Evolutionary conservation across 1,140 invertebrate species (phyloP).

Genomic region (Zaprionus africanus): DNA sequence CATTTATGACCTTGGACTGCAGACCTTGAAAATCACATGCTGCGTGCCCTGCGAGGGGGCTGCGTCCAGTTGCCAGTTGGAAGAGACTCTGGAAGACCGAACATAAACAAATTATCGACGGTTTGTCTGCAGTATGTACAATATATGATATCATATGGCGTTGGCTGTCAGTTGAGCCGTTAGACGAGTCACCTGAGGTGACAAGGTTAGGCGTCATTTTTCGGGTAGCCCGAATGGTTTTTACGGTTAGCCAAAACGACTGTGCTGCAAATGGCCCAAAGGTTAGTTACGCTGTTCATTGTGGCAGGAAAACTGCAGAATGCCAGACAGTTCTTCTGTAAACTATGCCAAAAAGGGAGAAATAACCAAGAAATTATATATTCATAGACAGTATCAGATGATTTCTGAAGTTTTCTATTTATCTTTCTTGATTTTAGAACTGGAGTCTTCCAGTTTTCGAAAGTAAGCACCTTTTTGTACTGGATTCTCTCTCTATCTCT

Average conservation of each 20-base stretch:
- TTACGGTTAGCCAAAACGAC: slow-evolving; percentile 55
- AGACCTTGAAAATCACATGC: slow-evolving; percentile 51
- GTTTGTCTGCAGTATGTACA: slow-evolving; percentile 33
- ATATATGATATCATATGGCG: slow-evolving; percentile 61
- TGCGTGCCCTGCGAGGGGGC: slow-evolving; percentile 23
- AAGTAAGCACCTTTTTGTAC: too few relatives aligned
- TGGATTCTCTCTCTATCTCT: not conserved
- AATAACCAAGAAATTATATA: not conserved
- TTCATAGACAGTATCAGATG: not conserved
- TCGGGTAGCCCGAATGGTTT: slow-evolving; percentile 28
- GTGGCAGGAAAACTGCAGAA: not conserved
- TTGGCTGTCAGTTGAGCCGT: slow-evolving; percentile 49
- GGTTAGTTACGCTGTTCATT: slow-evolving; percentile 23
- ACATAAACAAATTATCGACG: slow-evolving; percentile 77
- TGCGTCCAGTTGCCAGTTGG: slow-evolving; percentile 11
- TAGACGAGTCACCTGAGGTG: slow-evolving; percentile 52
- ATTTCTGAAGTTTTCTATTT: not conserved
- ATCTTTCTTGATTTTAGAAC: not conserved
- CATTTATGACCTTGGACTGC: slow-evolving; percentile 64
- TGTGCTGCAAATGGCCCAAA: not conserved
- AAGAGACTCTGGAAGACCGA: slow-evolving; percentile 51
- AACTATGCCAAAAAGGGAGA: not conserved
- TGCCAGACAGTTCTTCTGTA: not conserved
- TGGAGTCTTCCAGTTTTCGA: too few relatives aligned
- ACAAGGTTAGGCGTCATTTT: slow-evolving; percentile 55